phyloP scores from a whole-genome alignment of 2,113 vertebrate species.

The Indri indri region DNA sequence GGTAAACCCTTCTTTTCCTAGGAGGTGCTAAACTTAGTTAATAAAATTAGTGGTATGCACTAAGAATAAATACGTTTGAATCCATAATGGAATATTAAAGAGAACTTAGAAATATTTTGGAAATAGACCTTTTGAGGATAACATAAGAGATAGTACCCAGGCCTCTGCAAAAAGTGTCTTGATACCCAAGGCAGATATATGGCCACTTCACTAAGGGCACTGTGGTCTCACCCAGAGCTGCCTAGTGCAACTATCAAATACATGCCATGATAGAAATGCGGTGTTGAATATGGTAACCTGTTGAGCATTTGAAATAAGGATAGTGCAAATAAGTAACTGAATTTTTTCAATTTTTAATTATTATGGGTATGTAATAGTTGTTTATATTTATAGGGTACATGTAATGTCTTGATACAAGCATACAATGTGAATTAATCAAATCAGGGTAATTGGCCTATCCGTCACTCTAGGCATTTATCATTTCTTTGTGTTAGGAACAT shows the following conservation, averaged over 20 bases:
- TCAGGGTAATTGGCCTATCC: too few species aligned
- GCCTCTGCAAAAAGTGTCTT: background rate
- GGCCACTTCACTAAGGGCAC: background rate
- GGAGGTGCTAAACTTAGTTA: background rate
- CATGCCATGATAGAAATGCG: background rate
- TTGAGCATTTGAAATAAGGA: background rate
- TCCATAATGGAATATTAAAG: background rate
- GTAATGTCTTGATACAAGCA: too few species aligned
- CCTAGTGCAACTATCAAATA: background rate
- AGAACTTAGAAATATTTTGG: background rate
- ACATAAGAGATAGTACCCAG: background rate
- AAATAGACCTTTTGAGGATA: background rate
- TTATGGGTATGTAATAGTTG: too few species aligned
- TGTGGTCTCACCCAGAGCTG: background rate
- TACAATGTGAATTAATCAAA: too few species aligned
- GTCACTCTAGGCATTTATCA: too few species aligned
- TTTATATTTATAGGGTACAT: too few species aligned
- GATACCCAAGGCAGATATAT: background rate
- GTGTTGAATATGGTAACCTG: background rate
- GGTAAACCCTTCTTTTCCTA: background rate
- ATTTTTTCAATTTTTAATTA: background rate
- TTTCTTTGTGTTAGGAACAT: too few species aligned
- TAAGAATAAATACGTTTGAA: background rate
- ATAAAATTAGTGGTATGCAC: background rate
- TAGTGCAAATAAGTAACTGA: background rate